These are phyloP conservation scores for Alauda arvensis DNA, from an alignment of 2,797 vertebrate species.

Conservation along the genomic window DNA sequence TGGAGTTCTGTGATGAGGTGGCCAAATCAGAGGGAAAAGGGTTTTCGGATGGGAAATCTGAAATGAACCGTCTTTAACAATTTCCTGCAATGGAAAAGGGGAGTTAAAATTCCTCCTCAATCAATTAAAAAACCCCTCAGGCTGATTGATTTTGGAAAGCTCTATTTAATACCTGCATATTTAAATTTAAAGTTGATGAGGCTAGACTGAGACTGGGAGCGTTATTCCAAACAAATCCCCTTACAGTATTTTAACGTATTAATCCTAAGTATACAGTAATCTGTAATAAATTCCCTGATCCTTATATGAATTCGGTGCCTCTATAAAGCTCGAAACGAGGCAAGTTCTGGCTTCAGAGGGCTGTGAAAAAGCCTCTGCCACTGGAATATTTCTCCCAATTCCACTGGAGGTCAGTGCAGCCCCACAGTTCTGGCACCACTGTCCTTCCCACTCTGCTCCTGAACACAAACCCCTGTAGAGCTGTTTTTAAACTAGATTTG, in stretches of 20 bases:
- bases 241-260: background rate
- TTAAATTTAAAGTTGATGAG: conserved; percentile 19
- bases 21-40: background rate
- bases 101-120: background rate
- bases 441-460: background rate
- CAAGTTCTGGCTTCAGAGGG: background rate
- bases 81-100: background rate
- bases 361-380: background rate
- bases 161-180: conserved; percentile 23
- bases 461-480: conserved; percentile 23
- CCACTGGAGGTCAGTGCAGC: conserved; percentile 74
- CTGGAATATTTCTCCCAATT: background rate
- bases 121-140: conserved; percentile 17
- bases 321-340: background rate
- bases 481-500: conserved; percentile 55
- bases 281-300: background rate
- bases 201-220: background rate
- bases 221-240: background rate
- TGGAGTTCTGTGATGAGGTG: background rate
- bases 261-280: background rate
- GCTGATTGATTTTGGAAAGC: conserved; percentile 35
- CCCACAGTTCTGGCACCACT: background rate
- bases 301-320: background rate
- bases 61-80: background rate
- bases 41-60: background rate